Percentiles rank a stretch among this genome's conserved stretches.
phyloP scores from a whole-genome alignment of 2,113 vertebrate genomes.

The Chrysochloris asiatica region DNA sequence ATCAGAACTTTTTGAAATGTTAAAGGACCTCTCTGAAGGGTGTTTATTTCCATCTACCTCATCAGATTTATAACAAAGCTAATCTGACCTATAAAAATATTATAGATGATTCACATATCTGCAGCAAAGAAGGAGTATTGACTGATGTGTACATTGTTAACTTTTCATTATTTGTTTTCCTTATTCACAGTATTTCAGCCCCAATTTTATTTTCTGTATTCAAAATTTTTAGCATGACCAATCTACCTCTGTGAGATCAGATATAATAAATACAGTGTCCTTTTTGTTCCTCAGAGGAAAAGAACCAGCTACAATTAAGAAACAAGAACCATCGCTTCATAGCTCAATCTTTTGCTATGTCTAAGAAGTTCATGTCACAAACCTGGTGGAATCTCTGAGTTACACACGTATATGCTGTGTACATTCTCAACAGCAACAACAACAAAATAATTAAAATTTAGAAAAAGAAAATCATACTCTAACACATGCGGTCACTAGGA shows the following conservation, averaged over 20 bases:
- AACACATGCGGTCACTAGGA: background rate
- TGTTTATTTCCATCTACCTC: background rate
- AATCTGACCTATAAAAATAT: conserved; percentile 11
- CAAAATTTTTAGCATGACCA: conserved; percentile 35
- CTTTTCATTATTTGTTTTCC: background rate
- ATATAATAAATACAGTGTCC: background rate
- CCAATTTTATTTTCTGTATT: background rate
- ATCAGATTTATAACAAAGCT: conserved; percentile 37
- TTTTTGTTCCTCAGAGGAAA: background rate
- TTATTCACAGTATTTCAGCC: background rate
- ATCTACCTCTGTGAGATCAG: background rate
- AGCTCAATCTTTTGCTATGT: background rate
- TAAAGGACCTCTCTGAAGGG: background rate
- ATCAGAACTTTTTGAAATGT: background rate
- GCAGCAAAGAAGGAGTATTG: background rate
- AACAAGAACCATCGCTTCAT: background rate
- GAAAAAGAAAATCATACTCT: background rate
- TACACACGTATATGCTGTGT: background rate
- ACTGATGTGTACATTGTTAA: background rate
- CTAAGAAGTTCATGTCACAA: background rate
- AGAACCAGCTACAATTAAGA: background rate
- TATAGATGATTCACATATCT: background rate
- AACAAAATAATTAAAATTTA: background rate
- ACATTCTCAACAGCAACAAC: background rate
- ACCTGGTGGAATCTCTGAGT: background rate